phyloP scores from a whole-genome alignment of 2,113 vertebrate genomes.

The Sphaerodactylus townsendi region DNA sequence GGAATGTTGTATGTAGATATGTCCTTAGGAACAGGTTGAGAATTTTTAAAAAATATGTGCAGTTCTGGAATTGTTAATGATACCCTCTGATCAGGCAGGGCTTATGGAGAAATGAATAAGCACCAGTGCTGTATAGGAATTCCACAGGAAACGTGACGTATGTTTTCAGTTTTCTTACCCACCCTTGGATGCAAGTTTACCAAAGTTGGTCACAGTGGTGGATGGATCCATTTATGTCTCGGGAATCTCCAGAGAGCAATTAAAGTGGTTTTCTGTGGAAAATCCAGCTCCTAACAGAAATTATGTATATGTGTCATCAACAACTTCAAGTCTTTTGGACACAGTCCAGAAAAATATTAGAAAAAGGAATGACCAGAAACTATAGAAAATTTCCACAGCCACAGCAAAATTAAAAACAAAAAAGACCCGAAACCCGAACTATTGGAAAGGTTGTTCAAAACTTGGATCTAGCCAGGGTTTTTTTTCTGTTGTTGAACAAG shows the following conservation, averaged over 20 bases:
- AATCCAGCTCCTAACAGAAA: conserved; percentile 73
- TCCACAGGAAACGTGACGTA: conserved; percentile 29
- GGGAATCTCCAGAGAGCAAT: conserved; percentile 58
- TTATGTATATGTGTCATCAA: conserved; percentile 66
- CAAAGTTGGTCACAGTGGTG: conserved; percentile 52
- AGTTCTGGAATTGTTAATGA: background rate
- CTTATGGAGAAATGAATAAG: background rate
- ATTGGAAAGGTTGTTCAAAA: conserved; percentile 65
- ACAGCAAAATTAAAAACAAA: conserved; percentile 53
- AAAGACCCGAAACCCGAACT: conserved; percentile 40
- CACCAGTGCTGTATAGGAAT: background rate
- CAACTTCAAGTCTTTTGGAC: conserved; percentile 61
- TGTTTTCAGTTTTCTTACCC: conserved; percentile 39
- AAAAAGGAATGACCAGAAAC: conserved; percentile 73
- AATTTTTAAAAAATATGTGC: background rate
- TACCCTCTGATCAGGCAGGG: background rate
- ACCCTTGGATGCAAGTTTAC: conserved; percentile 32
- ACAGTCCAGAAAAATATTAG: conserved; percentile 65
- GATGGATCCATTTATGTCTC: conserved; percentile 51
- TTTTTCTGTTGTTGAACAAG: no score
- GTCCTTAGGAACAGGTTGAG: background rate
- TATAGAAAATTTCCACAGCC: conserved; percentile 66
- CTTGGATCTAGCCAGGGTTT: background rate
- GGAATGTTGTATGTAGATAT: background rate
- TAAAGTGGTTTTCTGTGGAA: conserved; percentile 69